phyloP scores from a whole-genome alignment of 2,888 invertebrate species.

The Xylocampa areola region DNA sequence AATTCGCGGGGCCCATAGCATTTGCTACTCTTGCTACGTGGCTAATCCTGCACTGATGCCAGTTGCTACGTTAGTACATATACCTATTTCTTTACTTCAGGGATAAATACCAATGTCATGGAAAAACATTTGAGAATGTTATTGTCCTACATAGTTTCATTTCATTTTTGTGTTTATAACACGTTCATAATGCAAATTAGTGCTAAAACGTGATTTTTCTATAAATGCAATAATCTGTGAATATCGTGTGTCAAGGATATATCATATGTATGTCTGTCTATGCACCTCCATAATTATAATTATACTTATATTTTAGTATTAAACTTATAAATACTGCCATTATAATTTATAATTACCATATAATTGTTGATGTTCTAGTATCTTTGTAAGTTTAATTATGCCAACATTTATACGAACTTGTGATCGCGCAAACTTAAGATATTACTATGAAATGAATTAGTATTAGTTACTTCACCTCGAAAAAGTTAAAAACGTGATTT shows the following conservation, averaged over 20 bases:
- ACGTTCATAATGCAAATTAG: constrained; percentile 16
- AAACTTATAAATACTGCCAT: too few species aligned
- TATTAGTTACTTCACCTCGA: constrained; percentile 33
- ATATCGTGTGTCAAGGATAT: constrained; percentile 38
- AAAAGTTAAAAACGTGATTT: constrained; percentile 34
- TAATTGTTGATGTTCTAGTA: not conserved
- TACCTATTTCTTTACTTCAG: constrained; percentile 29
- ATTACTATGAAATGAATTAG: too few species aligned
- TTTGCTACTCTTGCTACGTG: too few species aligned
- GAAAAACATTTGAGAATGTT: constrained; percentile 6
- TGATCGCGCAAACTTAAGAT: too few species aligned
- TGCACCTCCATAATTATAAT: too few species aligned
- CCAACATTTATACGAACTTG: not conserved
- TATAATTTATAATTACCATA: too few species aligned
- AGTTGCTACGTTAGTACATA: not conserved
- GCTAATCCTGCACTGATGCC: too few species aligned
- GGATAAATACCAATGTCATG: constrained; percentile 14
- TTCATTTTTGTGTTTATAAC: constrained; percentile 11
- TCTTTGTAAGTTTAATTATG: constrained; percentile 12
- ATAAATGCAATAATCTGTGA: constrained; percentile 34
- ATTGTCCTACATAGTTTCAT: constrained; percentile 6
- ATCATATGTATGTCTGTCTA: too few species aligned
- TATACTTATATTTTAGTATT: too few species aligned
- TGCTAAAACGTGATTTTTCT: constrained; percentile 29
- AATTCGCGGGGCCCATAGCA: too few species aligned